Conservation (phyloP, 2,888 invertebrate genomes). For the Oligia latruncula region DNA sequence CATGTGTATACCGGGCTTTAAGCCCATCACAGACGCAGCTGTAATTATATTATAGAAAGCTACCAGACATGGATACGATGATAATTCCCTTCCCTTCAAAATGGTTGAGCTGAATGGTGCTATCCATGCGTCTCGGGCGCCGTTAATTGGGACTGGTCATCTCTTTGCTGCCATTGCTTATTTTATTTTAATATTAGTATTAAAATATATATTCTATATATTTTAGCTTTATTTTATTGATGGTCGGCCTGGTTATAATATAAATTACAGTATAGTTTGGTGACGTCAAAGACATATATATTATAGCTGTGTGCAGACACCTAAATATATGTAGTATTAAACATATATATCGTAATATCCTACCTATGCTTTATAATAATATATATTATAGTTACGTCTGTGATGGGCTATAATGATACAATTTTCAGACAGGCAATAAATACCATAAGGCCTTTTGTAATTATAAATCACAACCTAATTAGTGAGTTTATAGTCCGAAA, state of each 20-base stretch:
- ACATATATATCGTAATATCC: too few species aligned
- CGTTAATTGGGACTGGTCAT: too few species aligned
- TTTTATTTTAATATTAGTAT: too few species aligned
- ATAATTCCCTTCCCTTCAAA: too few species aligned
- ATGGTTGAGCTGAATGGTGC: too few species aligned
- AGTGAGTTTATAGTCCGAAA: conserved; percentile 60
- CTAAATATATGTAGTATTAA: not conserved
- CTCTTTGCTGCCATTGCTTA: too few species aligned
- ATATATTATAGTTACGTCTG: not conserved
- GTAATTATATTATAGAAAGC: too few species aligned
- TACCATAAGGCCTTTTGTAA: conserved; percentile 37
- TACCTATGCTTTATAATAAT: not conserved
- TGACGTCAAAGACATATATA: not conserved
- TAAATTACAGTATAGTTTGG: not conserved
- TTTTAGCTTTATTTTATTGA: not conserved
- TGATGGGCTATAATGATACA: not conserved
- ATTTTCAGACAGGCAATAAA: conserved; percentile 13
- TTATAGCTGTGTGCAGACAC: not conserved
- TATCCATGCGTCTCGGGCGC: too few species aligned
- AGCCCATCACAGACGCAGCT: not conserved
- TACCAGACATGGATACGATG: too few species aligned
- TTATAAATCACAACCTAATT: conserved; percentile 64
- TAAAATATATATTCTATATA: too few species aligned
- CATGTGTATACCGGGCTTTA: too few species aligned
- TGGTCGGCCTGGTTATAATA: not conserved